Evolutionary conservation across 2,113 vertebrate species (phyloP).

Genomic region (Corythornis madagascariensis): DNA sequence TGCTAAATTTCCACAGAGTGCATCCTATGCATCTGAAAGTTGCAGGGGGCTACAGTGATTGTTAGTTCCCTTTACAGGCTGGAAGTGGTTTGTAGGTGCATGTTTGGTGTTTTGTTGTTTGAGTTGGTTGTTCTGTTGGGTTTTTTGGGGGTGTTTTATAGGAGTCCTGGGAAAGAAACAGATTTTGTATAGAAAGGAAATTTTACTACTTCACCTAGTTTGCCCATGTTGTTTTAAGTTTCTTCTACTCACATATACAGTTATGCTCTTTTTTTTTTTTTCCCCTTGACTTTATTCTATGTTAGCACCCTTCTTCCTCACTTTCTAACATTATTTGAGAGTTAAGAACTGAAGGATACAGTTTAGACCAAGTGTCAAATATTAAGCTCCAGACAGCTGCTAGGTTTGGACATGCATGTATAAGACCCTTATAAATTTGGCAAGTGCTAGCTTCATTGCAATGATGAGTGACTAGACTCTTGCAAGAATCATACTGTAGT

Average conservation of each 20-base stretch:
- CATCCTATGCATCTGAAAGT: accelerated
- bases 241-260: background rate
- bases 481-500: background rate
- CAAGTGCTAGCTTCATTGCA: background rate
- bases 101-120: background rate
- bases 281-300: background rate
- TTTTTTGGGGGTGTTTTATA: background rate
- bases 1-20: background rate
- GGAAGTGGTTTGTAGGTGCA: background rate
- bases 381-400: background rate
- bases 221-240: background rate
- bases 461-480: background rate
- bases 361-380: background rate
- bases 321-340: background rate
- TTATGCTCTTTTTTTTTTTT: background rate
- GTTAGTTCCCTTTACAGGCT: background rate
- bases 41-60: background rate
- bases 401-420: background rate
- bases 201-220: background rate
- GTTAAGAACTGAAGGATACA: background rate
- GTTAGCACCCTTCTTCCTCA: background rate
- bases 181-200: background rate
- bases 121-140: no score
- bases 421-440: background rate
- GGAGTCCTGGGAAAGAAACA: background rate